These are phyloP conservation scores for Criorhina ranunculi DNA, from an alignment of 2,888 invertebrate species.

Conservation along the genomic window DNA sequence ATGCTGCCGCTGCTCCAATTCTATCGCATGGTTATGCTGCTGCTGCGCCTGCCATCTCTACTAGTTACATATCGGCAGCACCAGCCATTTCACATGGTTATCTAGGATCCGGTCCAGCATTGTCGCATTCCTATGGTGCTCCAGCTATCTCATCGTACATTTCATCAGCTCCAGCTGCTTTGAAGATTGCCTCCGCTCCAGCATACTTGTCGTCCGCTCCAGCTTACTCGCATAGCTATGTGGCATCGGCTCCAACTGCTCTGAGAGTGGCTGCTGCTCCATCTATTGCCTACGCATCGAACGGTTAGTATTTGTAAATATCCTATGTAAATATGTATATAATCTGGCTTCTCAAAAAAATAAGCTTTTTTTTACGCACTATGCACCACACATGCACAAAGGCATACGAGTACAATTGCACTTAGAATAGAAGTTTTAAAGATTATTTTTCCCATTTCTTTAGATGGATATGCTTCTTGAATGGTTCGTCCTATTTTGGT, in stretches of 20 bases:
- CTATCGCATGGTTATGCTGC: constrained; percentile 78
- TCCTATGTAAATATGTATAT: not conserved
- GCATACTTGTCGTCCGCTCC: constrained; percentile 79
- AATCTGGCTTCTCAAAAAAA: constrained; percentile 14
- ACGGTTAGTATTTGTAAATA: constrained; percentile 68
- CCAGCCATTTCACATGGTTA: constrained; percentile 76
- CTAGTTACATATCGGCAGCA: constrained; percentile 65
- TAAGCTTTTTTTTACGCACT: constrained; percentile 44
- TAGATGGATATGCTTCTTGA: constrained; percentile 1
- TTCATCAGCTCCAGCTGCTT: constrained; percentile 68
- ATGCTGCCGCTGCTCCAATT: constrained; percentile 76
- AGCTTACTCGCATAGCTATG: constrained; percentile 78
- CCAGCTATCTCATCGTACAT: constrained; percentile 63
- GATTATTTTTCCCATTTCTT: not conserved
- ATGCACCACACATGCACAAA: constrained; percentile 25
- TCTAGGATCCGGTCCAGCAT: constrained; percentile 78
- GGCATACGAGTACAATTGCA: constrained; percentile 6
- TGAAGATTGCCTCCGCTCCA: constrained; percentile 81
- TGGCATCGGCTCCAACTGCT: constrained; percentile 78
- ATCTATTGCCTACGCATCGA: constrained; percentile 72
- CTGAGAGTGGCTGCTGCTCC: constrained; percentile 81
- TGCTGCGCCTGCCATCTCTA: constrained; percentile 71
- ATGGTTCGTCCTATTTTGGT: constrained; percentile 21
- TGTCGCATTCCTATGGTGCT: constrained; percentile 72
- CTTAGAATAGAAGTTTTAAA: constrained; percentile 16